Base-by-base conservation (phyloP, 2,797 vertebrate genomes). In the Saguinus oedipus region DNA sequence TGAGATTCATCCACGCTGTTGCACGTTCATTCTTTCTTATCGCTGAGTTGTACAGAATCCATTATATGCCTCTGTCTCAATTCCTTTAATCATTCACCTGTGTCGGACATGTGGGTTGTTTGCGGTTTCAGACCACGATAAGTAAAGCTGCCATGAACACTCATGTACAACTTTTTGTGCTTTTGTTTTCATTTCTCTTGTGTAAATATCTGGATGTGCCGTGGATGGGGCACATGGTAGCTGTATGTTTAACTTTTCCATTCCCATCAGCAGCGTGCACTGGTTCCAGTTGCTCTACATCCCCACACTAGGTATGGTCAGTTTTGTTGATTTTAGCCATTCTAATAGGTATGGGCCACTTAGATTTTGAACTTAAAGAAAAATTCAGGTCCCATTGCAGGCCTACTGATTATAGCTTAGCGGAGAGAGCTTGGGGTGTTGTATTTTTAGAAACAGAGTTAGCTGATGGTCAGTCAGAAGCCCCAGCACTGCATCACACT, bases 351-450 rank as follows among this genome's bases (percentile, higher is more conserved):
- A 70, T 61, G 22, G 70, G 36, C 42, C 53, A 42, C 68, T 96
- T 90, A 82, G 11, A 61, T 75, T 74, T 74, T 74, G n/a, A 90
- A 83, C 59, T 84, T 93, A 55, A 36, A 17, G 81, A 61, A 83
- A 59, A 55, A 57, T 26, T 53, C 13, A 3, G 30, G 42, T 83
- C 48, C 11, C 2, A 8, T 82, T 78, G 9, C 46, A 90, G 27
- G 30, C 39, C 68, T 68, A 50, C 20, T 88, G 42, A 88, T n/a
- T 61, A 24, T 39, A 72, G 68, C 46, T 85, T 30, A 87, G 91
- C 24, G 24, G 30, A 82, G 10, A 17, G 10, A 50, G 7, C 6
- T 75, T 93, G 42, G 24, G 26, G 27, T 82, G 13, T 33, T 44
- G 5, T 59, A 36, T 4, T 91, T 86, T 81, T 61, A 64, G n/a